Evolutionary conservation across 2,113 vertebrate species (phyloP), one percentile per base, ranked within the genome.

Genomic region (Burhinus bistriatus): DNA sequence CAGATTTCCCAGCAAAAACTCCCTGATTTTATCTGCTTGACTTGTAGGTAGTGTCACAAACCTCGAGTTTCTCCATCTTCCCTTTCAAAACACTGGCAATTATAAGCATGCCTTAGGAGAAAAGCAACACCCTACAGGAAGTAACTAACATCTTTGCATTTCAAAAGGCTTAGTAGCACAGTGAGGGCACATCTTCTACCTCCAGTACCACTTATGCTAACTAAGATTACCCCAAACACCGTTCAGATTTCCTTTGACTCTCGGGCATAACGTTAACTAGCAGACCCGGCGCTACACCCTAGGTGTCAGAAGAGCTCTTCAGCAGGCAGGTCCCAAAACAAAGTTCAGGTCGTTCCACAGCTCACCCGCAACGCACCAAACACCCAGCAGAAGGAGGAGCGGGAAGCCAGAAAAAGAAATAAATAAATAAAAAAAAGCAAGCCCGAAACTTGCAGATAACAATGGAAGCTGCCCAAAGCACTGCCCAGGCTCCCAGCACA

Each of bases 261-360:
- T 21, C 2, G 16, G 59, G 26, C 42, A 51, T 0, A 26, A 34
- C 27, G 6, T 3, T 10, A 26, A 3, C 13, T 5, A 27, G 14
- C 73, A 65, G 44, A 57, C 3, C 29, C 20, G 7, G 15, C 0
- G 75, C 26, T 12, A 9, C 59, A 9, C 4, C 27, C 45, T 6
- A 26, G 9, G 25, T 2, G n/a, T 1, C 66, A 2, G 61, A 38
- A 29, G 45, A 38, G 42, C 23, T 68, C 66, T 19, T 3, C 32
- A 3, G 21, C 2, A 22, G 9, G 44, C 36, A 49, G 13, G 38
- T 3, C 71, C 47, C 68, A 16, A 15, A 52, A 23, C 52, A 27
- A 83, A 83, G 80, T 64, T 91, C 58, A 91, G 81, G 90, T 80
- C 81, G 40, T 2, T 5, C 9, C 88, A 30, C 51, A 10, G 66